Evolutionary conservation across 2,113 vertebrate genomes (phyloP).

Genomic region (Istiophorus platypterus): DNA sequence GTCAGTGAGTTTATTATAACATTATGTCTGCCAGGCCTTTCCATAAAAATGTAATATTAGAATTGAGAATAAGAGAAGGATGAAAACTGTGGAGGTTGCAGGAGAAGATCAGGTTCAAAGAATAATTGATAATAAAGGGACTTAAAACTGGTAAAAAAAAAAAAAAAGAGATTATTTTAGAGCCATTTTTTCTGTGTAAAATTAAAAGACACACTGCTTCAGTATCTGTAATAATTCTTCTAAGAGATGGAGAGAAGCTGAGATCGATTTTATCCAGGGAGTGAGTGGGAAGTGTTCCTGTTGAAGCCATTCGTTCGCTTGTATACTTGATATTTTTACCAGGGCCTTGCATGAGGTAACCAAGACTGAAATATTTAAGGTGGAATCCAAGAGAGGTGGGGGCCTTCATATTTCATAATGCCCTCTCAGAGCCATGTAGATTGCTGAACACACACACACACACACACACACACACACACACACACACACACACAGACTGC

Average conservation of each 20-base stretch:
- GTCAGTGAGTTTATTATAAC: not conserved
- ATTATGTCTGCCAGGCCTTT: not conserved
- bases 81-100: not conserved
- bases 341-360: constrained; percentile 45
- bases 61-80: not conserved
- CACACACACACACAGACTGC: not conserved
- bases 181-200: not conserved
- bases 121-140: accelerated
- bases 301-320: constrained; percentile 36
- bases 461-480: constrained; percentile 7
- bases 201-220: not conserved
- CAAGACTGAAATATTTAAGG: constrained; percentile 49
- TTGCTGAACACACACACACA: constrained; percentile 3
- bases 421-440: constrained; percentile 30
- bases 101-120: not conserved
- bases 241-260: constrained; percentile 18
- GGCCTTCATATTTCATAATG: constrained; percentile 53
- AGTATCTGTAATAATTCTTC: constrained; percentile 13
- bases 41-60: not conserved
- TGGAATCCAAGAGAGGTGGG: constrained; percentile 50
- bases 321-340: constrained; percentile 60
- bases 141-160: not conserved
- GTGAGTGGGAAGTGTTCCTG: constrained; percentile 59
- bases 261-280: constrained; percentile 38
- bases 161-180: no score